A percentile compares a stretch with the other conserved stretches of the same genome.
These are phyloP conservation scores for Amiota minor DNA, from an alignment of 2,888 invertebrate species.

Conservation along the genomic window DNA sequence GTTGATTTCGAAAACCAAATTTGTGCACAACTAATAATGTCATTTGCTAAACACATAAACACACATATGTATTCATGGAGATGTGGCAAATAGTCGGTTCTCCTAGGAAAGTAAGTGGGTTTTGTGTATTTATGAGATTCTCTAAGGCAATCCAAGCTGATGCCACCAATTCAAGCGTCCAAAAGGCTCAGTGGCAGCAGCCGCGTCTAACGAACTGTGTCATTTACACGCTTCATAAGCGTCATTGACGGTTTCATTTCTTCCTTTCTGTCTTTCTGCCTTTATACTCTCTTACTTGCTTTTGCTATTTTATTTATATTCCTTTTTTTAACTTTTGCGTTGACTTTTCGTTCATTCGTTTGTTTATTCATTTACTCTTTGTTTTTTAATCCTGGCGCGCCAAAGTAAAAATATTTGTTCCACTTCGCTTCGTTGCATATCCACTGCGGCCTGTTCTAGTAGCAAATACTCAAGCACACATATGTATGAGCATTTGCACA, in stretches of 20 bases:
- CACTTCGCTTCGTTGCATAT: constrained; percentile 65
- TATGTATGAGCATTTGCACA: constrained; percentile 46
- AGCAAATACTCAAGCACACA: constrained; percentile 19
- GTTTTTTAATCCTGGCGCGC: constrained; percentile 47
- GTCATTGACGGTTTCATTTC: constrained; percentile 49
- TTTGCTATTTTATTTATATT: background rate
- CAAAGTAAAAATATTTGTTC: constrained; percentile 68
- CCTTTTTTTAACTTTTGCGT: constrained; percentile 17
- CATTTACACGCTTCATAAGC: constrained; percentile 66
- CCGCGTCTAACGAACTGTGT: constrained; percentile 69
- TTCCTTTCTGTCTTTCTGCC: constrained; percentile 17
- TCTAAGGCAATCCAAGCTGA: background rate
- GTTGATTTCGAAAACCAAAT: too few relatives aligned
- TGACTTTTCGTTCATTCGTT: constrained; percentile 17
- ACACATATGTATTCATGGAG: too few relatives aligned
- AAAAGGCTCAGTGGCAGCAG: too few relatives aligned
- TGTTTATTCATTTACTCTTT: constrained; percentile 37
- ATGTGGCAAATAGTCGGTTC: too few relatives aligned
- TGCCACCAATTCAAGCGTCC: background rate
- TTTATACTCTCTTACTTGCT: constrained; percentile 1
- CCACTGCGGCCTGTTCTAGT: background rate
- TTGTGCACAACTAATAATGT: constrained; percentile 6
- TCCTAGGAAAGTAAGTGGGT: too few relatives aligned
- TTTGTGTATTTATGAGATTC: too few relatives aligned
- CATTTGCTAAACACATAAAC: background rate